Percentiles rank a stretch among this genome's conserved stretches.
These are phyloP conservation scores for Leptobrachium leishanense DNA, from an alignment of 2,113 vertebrate species.

Conservation along the genomic window DNA sequence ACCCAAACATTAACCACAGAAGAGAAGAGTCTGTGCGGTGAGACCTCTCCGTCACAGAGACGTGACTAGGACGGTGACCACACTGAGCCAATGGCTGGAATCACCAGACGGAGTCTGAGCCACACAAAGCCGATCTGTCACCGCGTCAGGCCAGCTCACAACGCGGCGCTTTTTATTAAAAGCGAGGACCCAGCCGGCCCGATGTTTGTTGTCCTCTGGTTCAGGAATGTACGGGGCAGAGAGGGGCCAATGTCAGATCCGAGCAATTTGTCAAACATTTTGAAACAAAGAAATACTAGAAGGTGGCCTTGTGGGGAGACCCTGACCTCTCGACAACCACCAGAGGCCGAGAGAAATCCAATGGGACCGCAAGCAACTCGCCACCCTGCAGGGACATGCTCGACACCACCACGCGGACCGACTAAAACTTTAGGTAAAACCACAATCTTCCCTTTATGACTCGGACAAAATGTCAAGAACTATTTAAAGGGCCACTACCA, in stretches of 20 bases:
- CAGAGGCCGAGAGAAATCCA: background rate
- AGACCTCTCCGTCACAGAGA: background rate
- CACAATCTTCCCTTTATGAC: no score
- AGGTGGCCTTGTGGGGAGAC: background rate
- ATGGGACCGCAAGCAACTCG: background rate
- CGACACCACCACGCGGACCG: background rate
- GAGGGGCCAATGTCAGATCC: constrained; percentile 12
- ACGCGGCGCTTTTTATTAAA: background rate
- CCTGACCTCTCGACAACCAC: background rate
- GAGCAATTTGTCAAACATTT: background rate
- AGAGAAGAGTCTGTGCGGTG: background rate
- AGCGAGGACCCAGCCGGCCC: background rate
- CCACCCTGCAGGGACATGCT: background rate
- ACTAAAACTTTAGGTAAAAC: background rate
- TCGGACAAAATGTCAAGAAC: no score
- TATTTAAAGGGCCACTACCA: no score
- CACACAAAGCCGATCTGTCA: background rate
- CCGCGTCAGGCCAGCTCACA: background rate
- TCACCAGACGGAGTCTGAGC: background rate
- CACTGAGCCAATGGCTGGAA: background rate
- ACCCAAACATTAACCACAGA: constrained; percentile 8
- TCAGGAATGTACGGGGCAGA: constrained; percentile 7
- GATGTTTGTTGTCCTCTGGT: background rate
- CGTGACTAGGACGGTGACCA: background rate
- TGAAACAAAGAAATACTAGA: background rate